phyloP scores from a whole-genome alignment of 1,140 invertebrate genomes.

The Wiebesia pumilae region DNA sequence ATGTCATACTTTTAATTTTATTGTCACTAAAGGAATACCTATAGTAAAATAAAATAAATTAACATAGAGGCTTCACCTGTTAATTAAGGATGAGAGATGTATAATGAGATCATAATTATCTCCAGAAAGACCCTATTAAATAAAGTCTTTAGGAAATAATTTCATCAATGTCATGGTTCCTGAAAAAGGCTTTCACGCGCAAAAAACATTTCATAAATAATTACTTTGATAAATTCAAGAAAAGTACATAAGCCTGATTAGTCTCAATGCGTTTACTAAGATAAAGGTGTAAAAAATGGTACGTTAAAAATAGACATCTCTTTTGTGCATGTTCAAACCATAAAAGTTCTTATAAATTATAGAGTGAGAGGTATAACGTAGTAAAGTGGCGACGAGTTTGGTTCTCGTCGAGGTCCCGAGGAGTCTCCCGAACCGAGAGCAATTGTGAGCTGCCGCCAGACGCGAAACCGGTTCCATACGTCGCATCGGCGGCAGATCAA shows the following conservation, averaged over 20 bases:
- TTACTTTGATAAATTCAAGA: too few species aligned
- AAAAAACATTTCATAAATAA: too few species aligned
- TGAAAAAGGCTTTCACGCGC: too few species aligned
- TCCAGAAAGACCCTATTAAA: too few species aligned
- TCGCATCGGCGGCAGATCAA: neutral
- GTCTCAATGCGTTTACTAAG: too few species aligned
- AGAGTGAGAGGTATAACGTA: neutral
- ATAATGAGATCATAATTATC: too few species aligned
- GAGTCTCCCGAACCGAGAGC: neutral
- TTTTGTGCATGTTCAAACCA: neutral
- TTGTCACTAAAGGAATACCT: neutral
- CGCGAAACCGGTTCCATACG: conserved; percentile 18
- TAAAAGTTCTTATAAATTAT: neutral
- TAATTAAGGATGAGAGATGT: too few species aligned
- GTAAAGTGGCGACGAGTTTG: neutral
- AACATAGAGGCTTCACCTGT: neutral
- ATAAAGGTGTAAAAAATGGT: too few species aligned
- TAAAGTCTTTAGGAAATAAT: too few species aligned
- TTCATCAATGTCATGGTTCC: too few species aligned
- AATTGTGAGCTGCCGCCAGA: neutral
- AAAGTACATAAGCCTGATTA: too few species aligned
- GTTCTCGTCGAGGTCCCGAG: neutral
- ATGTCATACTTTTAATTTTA: neutral
- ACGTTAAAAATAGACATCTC: neutral
- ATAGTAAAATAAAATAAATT: neutral